Percentiles rank a stretch among this genome's conserved stretches.
phyloP scores from a whole-genome alignment of 2,888 invertebrate genomes.

The Caradrina kadenii region DNA sequence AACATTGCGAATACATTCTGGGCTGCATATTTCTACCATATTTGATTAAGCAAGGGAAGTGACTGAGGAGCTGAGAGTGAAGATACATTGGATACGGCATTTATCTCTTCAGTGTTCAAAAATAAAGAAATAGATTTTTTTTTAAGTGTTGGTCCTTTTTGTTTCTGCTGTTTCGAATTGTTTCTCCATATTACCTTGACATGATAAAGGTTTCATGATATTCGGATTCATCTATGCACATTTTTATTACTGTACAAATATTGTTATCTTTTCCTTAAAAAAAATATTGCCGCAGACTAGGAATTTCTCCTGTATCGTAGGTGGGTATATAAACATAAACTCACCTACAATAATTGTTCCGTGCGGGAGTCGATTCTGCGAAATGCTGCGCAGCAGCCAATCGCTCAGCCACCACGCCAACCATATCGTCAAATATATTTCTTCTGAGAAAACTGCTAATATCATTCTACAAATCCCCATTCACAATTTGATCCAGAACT shows the following conservation, averaged over 20 bases:
- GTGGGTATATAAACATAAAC: neutral
- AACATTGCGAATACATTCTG: slow-evolving; percentile 35
- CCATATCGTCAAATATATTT: too few species aligned
- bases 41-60: slow-evolving; percentile 58
- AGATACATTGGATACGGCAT: slow-evolving; percentile 13
- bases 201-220: neutral
- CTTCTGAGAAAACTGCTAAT: neutral
- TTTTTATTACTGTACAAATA: neutral
- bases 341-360: too few species aligned
- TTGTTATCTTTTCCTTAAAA: too few species aligned
- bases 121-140: too few species aligned
- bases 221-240: slow-evolving; percentile 8
- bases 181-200: neutral
- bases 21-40: slow-evolving; percentile 53
- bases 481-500: neutral
- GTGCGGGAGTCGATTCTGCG: too few species aligned
- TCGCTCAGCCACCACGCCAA: too few species aligned
- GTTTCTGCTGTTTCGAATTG: neutral
- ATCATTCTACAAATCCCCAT: neutral
- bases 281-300: too few species aligned
- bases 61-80: neutral
- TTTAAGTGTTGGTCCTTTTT: neutral
- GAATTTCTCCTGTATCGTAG: neutral
- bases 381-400: too few species aligned
- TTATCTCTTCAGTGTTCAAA: too few species aligned